These are phyloP conservation scores for Drosophila sordidula DNA, from an alignment of 2,888 invertebrate genomes.

Conservation along the genomic window DNA sequence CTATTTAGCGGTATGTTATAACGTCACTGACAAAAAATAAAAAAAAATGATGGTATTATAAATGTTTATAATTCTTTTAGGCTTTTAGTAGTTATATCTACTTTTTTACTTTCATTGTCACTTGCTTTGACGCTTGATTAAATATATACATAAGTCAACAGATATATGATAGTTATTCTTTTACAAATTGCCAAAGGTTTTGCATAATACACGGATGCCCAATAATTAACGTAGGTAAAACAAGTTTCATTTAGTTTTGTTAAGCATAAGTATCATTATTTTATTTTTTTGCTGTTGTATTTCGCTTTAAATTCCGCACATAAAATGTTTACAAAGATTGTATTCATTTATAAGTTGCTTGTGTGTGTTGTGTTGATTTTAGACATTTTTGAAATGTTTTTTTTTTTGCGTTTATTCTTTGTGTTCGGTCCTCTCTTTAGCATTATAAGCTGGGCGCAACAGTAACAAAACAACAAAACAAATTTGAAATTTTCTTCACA, in stretches of 20 bases:
- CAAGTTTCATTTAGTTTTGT: constrained; percentile 40
- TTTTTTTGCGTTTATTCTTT: constrained; percentile 26
- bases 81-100: too few relatives aligned
- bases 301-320: constrained; percentile 28
- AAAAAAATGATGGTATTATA: too few relatives aligned
- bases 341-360: constrained; percentile 54
- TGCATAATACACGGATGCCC: neutral
- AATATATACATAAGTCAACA: too few relatives aligned
- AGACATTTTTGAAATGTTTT: constrained; percentile 71
- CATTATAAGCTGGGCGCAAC: constrained; percentile 48
- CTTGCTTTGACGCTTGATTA: too few relatives aligned
- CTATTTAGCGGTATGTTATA: too few relatives aligned
- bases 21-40: too few relatives aligned
- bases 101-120: too few relatives aligned
- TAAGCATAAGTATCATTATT: constrained; percentile 57
- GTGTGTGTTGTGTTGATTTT: constrained; percentile 36
- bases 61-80: too few relatives aligned
- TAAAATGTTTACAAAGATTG: constrained; percentile 69
- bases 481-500: constrained; percentile 36
- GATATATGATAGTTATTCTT: too few relatives aligned
- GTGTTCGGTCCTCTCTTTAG: constrained; percentile 40
- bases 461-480: constrained; percentile 43
- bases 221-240: neutral
- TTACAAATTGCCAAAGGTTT: too few relatives aligned
- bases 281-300: constrained; percentile 38